Conservation (phyloP, 2,888 invertebrate genomes). For the Blastobasis adustella region DNA sequence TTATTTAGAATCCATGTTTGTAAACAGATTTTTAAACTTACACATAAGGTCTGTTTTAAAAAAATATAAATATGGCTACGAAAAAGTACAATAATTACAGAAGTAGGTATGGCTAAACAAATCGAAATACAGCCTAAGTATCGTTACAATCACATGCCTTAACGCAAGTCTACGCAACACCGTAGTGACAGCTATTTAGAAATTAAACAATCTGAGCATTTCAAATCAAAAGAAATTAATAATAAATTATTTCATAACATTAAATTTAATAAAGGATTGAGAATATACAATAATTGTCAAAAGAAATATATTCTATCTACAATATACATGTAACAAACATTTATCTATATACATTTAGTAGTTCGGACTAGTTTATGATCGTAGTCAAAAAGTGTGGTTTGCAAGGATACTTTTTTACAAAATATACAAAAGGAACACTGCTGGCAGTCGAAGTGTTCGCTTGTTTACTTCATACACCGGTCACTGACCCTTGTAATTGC, state of each 20-base stretch:
- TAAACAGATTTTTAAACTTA: conserved; percentile 69
- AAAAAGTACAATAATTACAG: conserved; percentile 50
- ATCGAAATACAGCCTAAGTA: conserved; percentile 29
- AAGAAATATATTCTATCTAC: conserved; percentile 73
- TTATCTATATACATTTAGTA: conserved; percentile 72
- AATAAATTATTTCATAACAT: conserved; percentile 61
- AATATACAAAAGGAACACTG: conserved; percentile 57
- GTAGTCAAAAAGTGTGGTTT: conserved; percentile 53
- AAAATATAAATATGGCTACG: conserved; percentile 71
- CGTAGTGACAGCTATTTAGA: conserved; percentile 26
- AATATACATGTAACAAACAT: conserved; percentile 75
- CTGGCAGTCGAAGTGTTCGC: conserved; percentile 32
- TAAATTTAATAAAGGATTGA: conserved; percentile 51
- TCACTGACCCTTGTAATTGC: conserved; percentile 15
- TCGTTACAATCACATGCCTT: conserved; percentile 16
- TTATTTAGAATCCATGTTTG: conserved; percentile 71
- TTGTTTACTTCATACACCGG: conserved; percentile 18
- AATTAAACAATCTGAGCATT: conserved; percentile 55
- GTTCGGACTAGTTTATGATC: conserved; percentile 70
- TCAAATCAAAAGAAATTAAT: conserved; percentile 49
- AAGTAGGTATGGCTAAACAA: conserved; percentile 49
- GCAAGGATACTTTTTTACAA: conserved; percentile 48
- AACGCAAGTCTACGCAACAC: conserved; percentile 18
- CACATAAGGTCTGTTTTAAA: conserved; percentile 63
- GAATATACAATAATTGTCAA: conserved; percentile 31